Evolutionary conservation across 1,140 invertebrate species (phyloP), one percentile per base, ranked within the genome.

Genomic region (Euborellia annulipes): DNA sequence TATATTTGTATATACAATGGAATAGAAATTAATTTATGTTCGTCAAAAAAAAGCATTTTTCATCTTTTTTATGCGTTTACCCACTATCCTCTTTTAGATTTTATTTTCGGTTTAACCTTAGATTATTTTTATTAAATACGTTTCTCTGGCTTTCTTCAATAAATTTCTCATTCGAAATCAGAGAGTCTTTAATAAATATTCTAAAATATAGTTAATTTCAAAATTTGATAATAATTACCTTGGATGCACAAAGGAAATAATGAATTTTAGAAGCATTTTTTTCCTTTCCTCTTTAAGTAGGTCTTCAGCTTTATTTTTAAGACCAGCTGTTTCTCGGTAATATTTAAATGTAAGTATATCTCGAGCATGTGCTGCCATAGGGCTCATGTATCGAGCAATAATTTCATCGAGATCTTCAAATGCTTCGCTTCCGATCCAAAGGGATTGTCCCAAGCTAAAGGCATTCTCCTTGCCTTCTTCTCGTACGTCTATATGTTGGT

Each of bases 391-490:
- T 9, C 93, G 75, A 0, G 94, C 93, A 30, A 98, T 89, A 38
- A 99, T 99, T 81, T 99, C 95, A 66, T 99, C 95, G 13, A 98
- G 65, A 67, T 98, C 95, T 70, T 99, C 95, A 66, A 93, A 98
- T 56, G 94, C 86, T 56, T 87, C 85, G 44, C 72, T 78, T 11
- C 79, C 80, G 50, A 96, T 95, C 76, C 79, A 84, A 0, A 99
- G 65, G 37, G 79, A 80, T 51, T 79, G 76, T 19, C 96, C 95
- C 16, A 99, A 65, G 36, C 90, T 93, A 59, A 98, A 98, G 0
- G 82, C 82, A 61, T 98, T 97, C 56, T 91, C 85, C 68, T 99
- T 99, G 8, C 90, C 89, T 61, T 95, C 82, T 66, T 99, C 96
- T 19, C 78, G 67, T 0, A 99, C 79, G 59, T 96, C 91, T 43